A percentile compares a stretch with the other conserved stretches of the same genome.
phyloP scores from a whole-genome alignment of 2,113 vertebrate species.

The Gymnorhina tibicen region DNA sequence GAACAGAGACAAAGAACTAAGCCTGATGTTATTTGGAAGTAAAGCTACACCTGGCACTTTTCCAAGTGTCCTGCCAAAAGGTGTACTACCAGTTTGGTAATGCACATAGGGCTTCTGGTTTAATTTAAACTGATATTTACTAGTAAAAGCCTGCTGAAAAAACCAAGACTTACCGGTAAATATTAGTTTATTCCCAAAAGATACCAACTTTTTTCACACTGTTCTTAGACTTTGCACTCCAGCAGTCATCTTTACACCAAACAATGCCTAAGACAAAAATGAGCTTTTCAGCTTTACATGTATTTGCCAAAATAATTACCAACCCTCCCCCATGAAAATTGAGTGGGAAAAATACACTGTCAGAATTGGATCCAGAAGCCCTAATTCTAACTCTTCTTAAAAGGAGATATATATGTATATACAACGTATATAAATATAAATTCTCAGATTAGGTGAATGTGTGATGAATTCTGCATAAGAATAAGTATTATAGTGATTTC shows the following conservation, averaged over 20 bases:
- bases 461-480: constrained; percentile 69
- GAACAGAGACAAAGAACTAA: constrained; percentile 14
- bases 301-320: constrained; percentile 72
- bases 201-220: constrained; percentile 75
- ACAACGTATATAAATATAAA: constrained; percentile 64
- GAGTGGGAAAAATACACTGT: constrained; percentile 61
- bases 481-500: constrained; percentile 74
- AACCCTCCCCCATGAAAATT: constrained; percentile 67
- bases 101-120: constrained; percentile 70
- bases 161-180: constrained; percentile 77
- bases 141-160: constrained; percentile 77
- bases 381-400: constrained; percentile 66
- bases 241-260: constrained; percentile 76
- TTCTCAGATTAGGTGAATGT: constrained; percentile 62
- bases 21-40: background rate
- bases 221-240: constrained; percentile 74
- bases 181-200: constrained; percentile 76
- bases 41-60: background rate
- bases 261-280: constrained; percentile 76
- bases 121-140: constrained; percentile 77
- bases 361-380: constrained; percentile 71
- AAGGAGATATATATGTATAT: constrained; percentile 61
- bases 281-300: constrained; percentile 75
- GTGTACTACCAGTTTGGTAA: constrained; percentile 7
- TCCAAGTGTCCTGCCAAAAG: background rate